phyloP scores from a whole-genome alignment of 1,140 invertebrate species.

The Lepidurus arcticus region DNA sequence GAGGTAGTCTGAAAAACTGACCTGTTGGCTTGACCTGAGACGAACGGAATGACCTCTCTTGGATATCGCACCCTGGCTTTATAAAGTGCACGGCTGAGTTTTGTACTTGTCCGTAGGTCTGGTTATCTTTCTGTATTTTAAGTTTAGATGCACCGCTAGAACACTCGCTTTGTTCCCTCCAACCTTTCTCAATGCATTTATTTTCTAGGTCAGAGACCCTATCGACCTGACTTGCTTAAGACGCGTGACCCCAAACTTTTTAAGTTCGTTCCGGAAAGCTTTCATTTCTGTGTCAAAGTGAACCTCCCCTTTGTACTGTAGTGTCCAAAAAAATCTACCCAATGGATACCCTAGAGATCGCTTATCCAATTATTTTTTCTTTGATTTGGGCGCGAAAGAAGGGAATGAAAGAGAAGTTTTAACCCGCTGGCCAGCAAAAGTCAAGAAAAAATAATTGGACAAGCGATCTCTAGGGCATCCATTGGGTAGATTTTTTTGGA shows the following conservation, averaged over 20 bases:
- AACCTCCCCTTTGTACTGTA: neutral
- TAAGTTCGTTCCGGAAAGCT: neutral
- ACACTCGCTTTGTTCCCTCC: neutral
- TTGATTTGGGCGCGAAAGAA: too few relatives aligned
- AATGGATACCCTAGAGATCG: too few relatives aligned
- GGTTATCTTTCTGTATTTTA: neutral
- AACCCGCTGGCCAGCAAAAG: too few relatives aligned
- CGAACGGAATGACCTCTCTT: neutral
- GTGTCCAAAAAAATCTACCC: too few relatives aligned
- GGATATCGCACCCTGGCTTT: neutral
- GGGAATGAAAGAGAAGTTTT: too few relatives aligned
- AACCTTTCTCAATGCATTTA: neutral
- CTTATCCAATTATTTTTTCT: too few relatives aligned
- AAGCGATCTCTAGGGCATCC: too few relatives aligned
- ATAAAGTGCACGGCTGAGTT: neutral
- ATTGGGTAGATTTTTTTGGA: too few relatives aligned
- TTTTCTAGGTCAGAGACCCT: neutral
- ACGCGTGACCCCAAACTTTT: neutral
- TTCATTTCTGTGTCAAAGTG: neutral
- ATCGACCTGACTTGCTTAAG: neutral
- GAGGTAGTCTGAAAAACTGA: neutral
- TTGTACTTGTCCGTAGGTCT: neutral
- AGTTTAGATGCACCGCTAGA: neutral
- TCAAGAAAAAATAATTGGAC: too few relatives aligned
- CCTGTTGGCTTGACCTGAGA: constrained; percentile 14